Base-by-base conservation (phyloP, 2,888 invertebrate species). In the Ctenicera cuprea region DNA sequence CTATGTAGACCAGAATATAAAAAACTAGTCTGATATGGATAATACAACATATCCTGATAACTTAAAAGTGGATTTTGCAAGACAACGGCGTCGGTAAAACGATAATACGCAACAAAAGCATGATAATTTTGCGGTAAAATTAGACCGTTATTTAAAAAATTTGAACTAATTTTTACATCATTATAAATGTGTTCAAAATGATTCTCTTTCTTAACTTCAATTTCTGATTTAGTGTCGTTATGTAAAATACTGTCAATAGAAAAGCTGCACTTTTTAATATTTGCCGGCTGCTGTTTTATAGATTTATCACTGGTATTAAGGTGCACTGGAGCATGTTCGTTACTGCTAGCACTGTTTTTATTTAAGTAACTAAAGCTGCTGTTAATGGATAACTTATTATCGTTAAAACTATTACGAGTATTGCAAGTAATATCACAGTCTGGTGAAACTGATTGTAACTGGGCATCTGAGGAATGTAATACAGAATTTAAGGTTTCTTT, bases 1-100 rank as follows among this genome's bases (percentile, higher is more conserved):
- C 89, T 90, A 86, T 91, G 91, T 83, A 91, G 86, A 38, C 91
- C 91, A 30, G 91, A 89, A 88, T 91, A 91, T 72, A 87, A 73
- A 67, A 87, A 85, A 81, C 86, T 86, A 2, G 87, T 87, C 79
- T 87, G 86, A 77, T 87, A 85, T 0, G 87, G 87, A 74, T 82
- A 82, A 71, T 83, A 80, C 33, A 86, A 80, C 64, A 85, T 81
- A 66, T 86, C 84, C 14, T 83, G 80, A 76, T 85, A 85, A 30
- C 83, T 81, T 38, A 85, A 79, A 62, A 85, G 73, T 67, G 81
- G 82, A 73, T 80, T 82, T 57, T 82, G 82, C 18, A 86, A 78
- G 8, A 85, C 69, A 14, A 79, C 73, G 62, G 82, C 79, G 7
- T 73, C 68, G 11, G 45, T 68, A 26, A 82, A 75, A 70, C 80